phyloP scores from a whole-genome alignment of 1,140 invertebrate species.

The Bombus vancouverensis region DNA sequence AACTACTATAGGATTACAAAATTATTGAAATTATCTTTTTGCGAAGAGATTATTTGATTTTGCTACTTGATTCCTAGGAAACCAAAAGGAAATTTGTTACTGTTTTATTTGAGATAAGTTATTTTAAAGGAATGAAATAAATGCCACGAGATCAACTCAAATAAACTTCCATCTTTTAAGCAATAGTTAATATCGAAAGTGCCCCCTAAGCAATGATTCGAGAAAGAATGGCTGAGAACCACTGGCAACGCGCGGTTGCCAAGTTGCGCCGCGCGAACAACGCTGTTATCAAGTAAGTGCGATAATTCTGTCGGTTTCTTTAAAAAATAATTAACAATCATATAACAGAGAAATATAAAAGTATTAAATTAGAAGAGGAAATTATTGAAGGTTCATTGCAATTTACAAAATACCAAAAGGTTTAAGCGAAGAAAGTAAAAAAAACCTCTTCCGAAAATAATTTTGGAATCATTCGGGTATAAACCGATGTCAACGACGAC shows the following conservation, averaged over 20 bases:
- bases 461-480: background rate
- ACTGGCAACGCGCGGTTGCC: conserved; percentile 17
- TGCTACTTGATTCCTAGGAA: background rate
- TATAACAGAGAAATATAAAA: background rate
- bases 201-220: background rate
- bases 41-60: background rate
- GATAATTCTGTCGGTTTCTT: background rate
- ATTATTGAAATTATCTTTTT: background rate
- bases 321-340: background rate
- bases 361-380: background rate
- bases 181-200: conserved; percentile 3
- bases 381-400: background rate
- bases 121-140: background rate
- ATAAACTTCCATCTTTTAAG: background rate
- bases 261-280: background rate
- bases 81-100: background rate
- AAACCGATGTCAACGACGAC: too few relatives aligned
- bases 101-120: background rate
- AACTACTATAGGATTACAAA: background rate
- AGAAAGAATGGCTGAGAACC: conserved; percentile 1
- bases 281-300: background rate
- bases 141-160: background rate
- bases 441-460: background rate
- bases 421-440: background rate
- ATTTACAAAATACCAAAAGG: background rate